Base-by-base conservation (phyloP, 2,888 invertebrate species). In the Plusia festucae region DNA sequence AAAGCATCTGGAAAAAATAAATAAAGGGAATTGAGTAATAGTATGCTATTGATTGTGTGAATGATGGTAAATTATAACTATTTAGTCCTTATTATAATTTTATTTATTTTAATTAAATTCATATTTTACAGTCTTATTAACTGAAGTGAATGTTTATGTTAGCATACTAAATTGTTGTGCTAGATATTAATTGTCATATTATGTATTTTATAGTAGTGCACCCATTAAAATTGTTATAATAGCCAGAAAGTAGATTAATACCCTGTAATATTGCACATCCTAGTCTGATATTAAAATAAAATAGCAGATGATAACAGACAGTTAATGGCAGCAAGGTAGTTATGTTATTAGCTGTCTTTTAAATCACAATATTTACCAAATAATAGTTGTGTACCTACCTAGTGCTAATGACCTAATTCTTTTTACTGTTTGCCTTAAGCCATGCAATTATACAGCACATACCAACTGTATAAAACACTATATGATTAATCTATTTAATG, bases 111-210 rank as follows among this genome's bases (percentile, higher is more conserved):
- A 49, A 56, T 52, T n/a, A 40, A n/a, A n/a, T n/a, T n/a, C n/a
- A 24, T 59, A 13, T 51, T 9, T 53, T 16, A 57, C 70, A 65
- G 22, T 57, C 57, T 61, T 52, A 58, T 53, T 40, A 60, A 61
- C 32, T 64, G 52, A 55, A 24, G 53, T 64, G 49, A 65, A 65
- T 74, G 65, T 67, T 68, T 78, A 57, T 58, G 59, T 78, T 75
- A 72, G 64, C 53, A 58, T 73, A 73, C 62, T 70, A 68, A 68
- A 81, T 73, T 69, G 61, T 62, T 78, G 79, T 76, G 79, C 70
- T 79, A 79, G 70, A 53, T 65, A 61, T 73, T 71, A 73, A 74
- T 76, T 54, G 65, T 75, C 81, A 73, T 70, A 79, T 58, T 55
- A 68, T 68, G 52, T 46, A 59, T 22, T 60, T 56, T 68, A 70